Conservation (phyloP, 2,797 vertebrate species). For the Poecilia wingei region DNA sequence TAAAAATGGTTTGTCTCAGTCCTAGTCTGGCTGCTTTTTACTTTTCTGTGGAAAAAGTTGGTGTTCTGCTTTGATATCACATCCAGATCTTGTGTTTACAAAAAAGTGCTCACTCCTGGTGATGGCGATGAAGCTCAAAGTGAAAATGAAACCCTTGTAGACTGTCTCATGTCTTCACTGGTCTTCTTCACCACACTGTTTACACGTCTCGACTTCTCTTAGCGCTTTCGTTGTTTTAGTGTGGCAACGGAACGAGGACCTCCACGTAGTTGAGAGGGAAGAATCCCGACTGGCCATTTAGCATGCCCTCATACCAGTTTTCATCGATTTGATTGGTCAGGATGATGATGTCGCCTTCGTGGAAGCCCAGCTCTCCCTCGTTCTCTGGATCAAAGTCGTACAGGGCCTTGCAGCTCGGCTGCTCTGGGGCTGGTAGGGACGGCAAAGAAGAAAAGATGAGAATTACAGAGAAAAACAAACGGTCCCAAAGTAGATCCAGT, state of each 20-base stretch:
- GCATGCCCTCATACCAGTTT: constrained; percentile 99
- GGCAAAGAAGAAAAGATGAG: constrained; percentile 13
- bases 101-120: constrained; percentile 70
- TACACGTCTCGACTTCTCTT: constrained; percentile 31
- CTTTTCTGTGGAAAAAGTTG: constrained; percentile 35
- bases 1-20: constrained; percentile 31
- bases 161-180: constrained; percentile 59
- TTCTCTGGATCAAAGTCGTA: constrained; percentile 99
- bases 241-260: constrained; percentile 91
- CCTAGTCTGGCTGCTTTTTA: constrained; percentile 27
- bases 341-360: constrained; percentile 95
- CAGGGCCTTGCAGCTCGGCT: constrained; percentile 95
- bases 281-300: constrained; percentile 94
- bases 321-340: constrained; percentile 99
- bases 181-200: constrained; percentile 42
- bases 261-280: constrained; percentile 99
- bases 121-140: constrained; percentile 57
- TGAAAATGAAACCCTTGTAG: constrained; percentile 59
- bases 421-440: constrained; percentile 82
- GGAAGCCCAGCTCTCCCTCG: constrained; percentile 96
- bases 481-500: background rate
- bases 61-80: constrained; percentile 62
- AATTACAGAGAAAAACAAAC: background rate
- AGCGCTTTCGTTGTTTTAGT: constrained; percentile 76
- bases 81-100: constrained; percentile 60